phyloP scores from a whole-genome alignment of 2,888 invertebrate genomes.

The Gisinianus flammeolus region DNA sequence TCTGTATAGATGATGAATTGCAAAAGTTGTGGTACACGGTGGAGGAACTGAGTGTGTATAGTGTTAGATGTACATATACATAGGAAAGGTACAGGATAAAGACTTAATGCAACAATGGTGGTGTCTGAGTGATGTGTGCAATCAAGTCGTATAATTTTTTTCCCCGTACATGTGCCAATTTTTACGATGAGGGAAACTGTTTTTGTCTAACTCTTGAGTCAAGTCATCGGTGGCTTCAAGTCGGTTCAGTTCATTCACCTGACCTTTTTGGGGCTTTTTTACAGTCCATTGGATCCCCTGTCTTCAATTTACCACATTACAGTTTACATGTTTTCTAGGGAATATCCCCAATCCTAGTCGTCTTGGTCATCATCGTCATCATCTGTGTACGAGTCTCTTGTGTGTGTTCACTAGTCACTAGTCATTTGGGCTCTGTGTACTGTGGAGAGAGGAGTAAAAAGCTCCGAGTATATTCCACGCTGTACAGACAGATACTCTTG shows the following conservation, averaged over 20 bases:
- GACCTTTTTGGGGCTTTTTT: constrained; percentile 53
- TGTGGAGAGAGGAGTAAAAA: not conserved
- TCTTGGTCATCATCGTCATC: constrained; percentile 8
- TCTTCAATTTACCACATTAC: constrained; percentile 38
- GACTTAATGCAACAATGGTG: constrained; percentile 45
- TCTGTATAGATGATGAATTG: not conserved
- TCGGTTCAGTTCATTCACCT: constrained; percentile 54
- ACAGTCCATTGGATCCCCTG: constrained; percentile 42
- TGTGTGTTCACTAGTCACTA: not conserved
- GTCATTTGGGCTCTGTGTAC: not conserved
- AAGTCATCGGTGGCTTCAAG: constrained; percentile 40
- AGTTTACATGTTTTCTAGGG: constrained; percentile 25
- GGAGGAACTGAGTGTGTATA: not conserved
- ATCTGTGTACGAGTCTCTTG: not conserved
- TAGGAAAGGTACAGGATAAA: constrained; percentile 25
- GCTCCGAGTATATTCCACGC: not conserved
- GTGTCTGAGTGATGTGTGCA: constrained; percentile 48
- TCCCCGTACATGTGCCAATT: constrained; percentile 46
- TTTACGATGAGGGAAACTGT: constrained; percentile 49
- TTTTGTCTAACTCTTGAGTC: constrained; percentile 30
- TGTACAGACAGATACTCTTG: no score
- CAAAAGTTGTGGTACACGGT: not conserved
- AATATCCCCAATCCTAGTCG: constrained; percentile 22
- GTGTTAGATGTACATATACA: not conserved
- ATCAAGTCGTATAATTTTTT: constrained; percentile 51